These are phyloP conservation scores for Dipodomys spectabilis DNA, from an alignment of 2,113 vertebrate species.

Conservation along the genomic window DNA sequence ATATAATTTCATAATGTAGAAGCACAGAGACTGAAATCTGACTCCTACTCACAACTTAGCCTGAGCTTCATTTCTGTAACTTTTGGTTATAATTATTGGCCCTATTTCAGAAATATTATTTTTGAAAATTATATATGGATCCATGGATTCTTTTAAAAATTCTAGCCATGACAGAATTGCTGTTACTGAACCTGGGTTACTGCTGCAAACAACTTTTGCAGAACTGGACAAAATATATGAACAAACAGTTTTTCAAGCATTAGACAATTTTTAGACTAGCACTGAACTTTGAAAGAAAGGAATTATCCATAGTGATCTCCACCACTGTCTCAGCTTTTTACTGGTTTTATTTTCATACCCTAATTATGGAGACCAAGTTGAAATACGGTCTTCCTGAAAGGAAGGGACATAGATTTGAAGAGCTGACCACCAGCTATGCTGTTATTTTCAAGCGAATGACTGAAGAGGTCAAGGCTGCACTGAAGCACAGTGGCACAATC, in stretches of 20 bases:
- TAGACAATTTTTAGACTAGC: neutral
- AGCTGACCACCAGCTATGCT: neutral
- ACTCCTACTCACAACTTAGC: neutral
- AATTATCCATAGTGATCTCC: neutral
- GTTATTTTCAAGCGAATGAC: neutral
- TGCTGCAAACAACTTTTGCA: neutral
- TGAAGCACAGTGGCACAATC: too few relatives aligned
- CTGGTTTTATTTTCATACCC: neutral
- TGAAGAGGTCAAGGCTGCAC: neutral
- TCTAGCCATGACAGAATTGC: neutral
- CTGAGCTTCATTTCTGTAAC: constrained; percentile 39
- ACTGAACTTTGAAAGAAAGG: neutral
- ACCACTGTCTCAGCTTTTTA: neutral
- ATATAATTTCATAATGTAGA: neutral
- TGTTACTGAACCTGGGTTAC: neutral
- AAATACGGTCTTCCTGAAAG: neutral
- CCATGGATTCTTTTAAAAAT: constrained; percentile 27
- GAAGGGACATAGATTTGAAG: neutral
- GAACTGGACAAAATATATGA: constrained; percentile 23
- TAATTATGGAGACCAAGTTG: neutral
- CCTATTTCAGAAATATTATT: constrained; percentile 28
- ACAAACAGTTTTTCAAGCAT: neutral
- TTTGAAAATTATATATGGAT: constrained; percentile 58
- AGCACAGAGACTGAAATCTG: neutral
- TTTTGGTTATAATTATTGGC: neutral